Base-by-base conservation (phyloP, 2,113 vertebrate species). In the Ageneiosus marmoratus region DNA sequence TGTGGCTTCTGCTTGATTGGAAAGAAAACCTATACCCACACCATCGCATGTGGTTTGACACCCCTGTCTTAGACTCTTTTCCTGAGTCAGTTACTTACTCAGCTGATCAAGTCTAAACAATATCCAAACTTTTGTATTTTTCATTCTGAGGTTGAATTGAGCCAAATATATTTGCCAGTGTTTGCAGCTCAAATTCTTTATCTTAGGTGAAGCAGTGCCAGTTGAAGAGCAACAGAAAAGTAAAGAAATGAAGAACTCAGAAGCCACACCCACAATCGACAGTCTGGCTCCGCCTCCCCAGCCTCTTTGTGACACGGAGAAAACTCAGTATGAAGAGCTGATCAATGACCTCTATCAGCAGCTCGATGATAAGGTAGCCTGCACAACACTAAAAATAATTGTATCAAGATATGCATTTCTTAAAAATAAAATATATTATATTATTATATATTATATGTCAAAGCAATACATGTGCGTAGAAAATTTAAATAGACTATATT, bases 321-420 rank as follows among this genome's bases (percentile, higher is more conserved):
- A 96, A 83, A 94, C 91, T 44, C 98, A 97, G 85, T 98, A 97
- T 0, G 98, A 99, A 0, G 95, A 95, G 1, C 95, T 98, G 81
- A 95, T 99, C 63, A 93, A 94, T 50, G 93, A 95, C 44, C 93
- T 99, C 56, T 99, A 99, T 92, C 93, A 95, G n/a, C 97, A 98
- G 85, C 94, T 99, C 88, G 98, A 99, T 32, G 97, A 99, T 69
- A 99, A 99, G 95, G 97, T 98, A 86, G 37, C 37, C 37, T 41
- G 2, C 78, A 67, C 90, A 27, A n/a, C 15, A 44, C 24, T 51
- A 32, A 16, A 22, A 44, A 13, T 46, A 51, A 29, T 22, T 24
- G 16, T 27, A 22, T 53, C 44, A 3, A 70, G 41, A n/a, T 37
- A n/a, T 0, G 13, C 62, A 53, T 53, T n/a, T n/a, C n/a, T n/a